Evolutionary conservation across 2,113 vertebrate genomes (phyloP).

Genomic region (Chionodraco myersi): DNA sequence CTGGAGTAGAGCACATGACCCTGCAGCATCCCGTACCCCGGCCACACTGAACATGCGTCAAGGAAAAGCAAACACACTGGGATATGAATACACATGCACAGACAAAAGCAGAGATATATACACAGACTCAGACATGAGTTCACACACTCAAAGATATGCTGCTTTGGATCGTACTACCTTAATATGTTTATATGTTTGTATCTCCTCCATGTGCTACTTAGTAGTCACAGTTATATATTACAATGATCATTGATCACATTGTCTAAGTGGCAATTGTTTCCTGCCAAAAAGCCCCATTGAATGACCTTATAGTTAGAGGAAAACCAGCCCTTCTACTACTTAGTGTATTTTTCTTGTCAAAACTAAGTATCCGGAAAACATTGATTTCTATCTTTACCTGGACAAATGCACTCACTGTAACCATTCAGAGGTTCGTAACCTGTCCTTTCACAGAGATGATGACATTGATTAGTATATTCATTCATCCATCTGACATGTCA

Average conservation of each 20-base stretch:
- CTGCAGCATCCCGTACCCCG: conserved; percentile 89
- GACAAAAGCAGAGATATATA: conserved; percentile 9
- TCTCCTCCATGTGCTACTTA: conserved; percentile 24
- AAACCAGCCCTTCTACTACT: background rate
- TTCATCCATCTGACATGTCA: conserved; percentile 64
- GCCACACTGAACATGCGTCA: conserved; percentile 69
- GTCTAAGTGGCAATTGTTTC: conserved; percentile 1
- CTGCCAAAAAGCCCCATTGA: background rate
- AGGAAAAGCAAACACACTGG: conserved; percentile 21
- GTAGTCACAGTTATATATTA: conserved; percentile 40
- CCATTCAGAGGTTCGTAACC: conserved; percentile 4
- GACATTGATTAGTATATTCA: conserved; percentile 56
- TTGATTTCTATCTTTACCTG: background rate
- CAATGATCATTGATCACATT: background rate
- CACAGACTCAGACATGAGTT: conserved; percentile 27
- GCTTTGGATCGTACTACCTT: conserved; percentile 29
- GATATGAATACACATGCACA: conserved; percentile 10
- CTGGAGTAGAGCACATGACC: conserved; percentile 95
- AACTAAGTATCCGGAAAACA: background rate
- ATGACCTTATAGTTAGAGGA: conserved; percentile 12
- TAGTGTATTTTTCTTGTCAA: background rate
- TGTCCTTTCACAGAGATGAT: conserved; percentile 26
- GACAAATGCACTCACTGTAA: background rate
- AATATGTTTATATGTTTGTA: conserved; percentile 14
- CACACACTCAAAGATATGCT: conserved; percentile 38